Percentiles rank a stretch among this genome's conserved stretches.
These are phyloP conservation scores for Pagetopsis macropterus DNA, from an alignment of 2,797 vertebrate genomes.

Conservation along the genomic window DNA sequence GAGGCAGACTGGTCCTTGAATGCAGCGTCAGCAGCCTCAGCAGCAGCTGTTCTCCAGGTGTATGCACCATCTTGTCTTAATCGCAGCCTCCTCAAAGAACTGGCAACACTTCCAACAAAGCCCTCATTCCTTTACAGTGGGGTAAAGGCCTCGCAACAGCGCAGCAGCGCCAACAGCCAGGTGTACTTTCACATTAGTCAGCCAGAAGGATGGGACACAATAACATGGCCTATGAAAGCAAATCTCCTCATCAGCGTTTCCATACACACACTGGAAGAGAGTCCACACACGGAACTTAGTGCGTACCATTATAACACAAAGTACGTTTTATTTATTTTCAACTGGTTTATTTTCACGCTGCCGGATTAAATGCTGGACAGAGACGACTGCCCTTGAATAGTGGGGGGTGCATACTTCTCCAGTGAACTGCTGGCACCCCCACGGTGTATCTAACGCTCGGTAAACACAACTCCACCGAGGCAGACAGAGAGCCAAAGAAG, in stretches of 20 bases:
- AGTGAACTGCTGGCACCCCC: conserved; percentile 59
- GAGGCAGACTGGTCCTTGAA: conserved; percentile 46
- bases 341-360: conserved; percentile 27
- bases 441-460: conserved; percentile 61
- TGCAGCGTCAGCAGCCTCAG: conserved; percentile 50
- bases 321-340: conserved; percentile 27
- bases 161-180: conserved; percentile 61
- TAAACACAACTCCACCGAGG: conserved; percentile 71
- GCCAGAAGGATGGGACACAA: conserved; percentile 57
- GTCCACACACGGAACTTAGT: conserved; percentile 43
- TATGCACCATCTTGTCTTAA: conserved; percentile 78
- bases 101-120: conserved; percentile 80
- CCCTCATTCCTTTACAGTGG: conserved; percentile 68
- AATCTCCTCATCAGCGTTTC: conserved; percentile 61
- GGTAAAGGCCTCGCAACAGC: conserved; percentile 64
- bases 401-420: conserved; percentile 44
- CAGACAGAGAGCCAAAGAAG: conserved; percentile 47
- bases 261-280: conserved; percentile 39
- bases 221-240: conserved; percentile 52
- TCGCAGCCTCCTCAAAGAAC: conserved; percentile 73
- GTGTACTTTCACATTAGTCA: conserved; percentile 67
- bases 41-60: conserved; percentile 82
- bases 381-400: conserved; percentile 30
- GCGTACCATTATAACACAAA: conserved; percentile 32
- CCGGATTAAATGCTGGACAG: conserved; percentile 19